Base-by-base conservation (phyloP, 2,113 vertebrate genomes). In the Albula goreensis region DNA sequence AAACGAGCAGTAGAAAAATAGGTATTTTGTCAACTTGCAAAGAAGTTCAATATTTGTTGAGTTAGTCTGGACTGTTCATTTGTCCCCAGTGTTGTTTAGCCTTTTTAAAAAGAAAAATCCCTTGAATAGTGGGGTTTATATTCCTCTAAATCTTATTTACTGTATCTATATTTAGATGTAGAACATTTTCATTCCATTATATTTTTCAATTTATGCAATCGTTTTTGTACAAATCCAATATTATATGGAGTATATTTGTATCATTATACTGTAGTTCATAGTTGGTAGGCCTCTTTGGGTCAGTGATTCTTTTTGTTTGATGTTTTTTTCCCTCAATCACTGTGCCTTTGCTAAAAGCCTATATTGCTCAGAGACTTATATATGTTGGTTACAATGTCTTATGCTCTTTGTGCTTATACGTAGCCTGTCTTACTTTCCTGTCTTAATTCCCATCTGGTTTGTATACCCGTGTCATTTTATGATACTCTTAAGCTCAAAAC, bases 401-500 rank as follows among this genome's bases (percentile, higher is more conserved):
- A 77, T 88, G 78, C 84, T 91, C 84, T 63, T 48, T 80, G 77
- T 52, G 81, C 53, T 52, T 31, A 48, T 70, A 48, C 50, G 52
- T 52, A 51, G 31, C 78, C 49, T 78, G 48, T 87, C 78, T 83
- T 63, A 63, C 56, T 87, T 17, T 86, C 86, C 85, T 89, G 57
- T 83, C 79, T 66, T 79, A 87, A 90, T 86, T 83, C 90, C 82
- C 91, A 86, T 92, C 87, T 88, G 85, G 90, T 88, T 87, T 86
- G 90, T 93, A 92, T 92, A 93, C 91, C 90, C 91, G 92, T 93
- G 86, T 82, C 84, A 81, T 83, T 93, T 91, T 91, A 87, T 93
- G 88, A 90, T 93, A 90, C 93, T 94, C 91, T 94, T 93, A 93
- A 95, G 95, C 95, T 95, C 81, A 86, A 94, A 93, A 95, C 94